phyloP scores from a whole-genome alignment of 2,113 vertebrate species.

The Rallus limicola region DNA sequence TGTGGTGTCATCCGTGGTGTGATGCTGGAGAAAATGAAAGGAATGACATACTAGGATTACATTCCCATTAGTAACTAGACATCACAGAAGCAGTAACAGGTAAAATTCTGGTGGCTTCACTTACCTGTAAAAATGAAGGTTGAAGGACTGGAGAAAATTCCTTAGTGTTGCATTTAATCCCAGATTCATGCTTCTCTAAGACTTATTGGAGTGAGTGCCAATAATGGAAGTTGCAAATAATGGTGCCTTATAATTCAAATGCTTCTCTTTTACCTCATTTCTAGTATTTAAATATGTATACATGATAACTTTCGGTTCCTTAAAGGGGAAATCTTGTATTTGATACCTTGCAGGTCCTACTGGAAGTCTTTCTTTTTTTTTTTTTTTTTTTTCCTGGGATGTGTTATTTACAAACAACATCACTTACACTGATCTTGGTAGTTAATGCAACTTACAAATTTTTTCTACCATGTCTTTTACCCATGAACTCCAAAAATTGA shows the following conservation, averaged over 20 bases:
- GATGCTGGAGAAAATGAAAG: conserved; percentile 56
- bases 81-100: neutral
- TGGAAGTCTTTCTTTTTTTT: neutral
- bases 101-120: conserved; percentile 43
- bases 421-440: neutral
- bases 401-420: neutral
- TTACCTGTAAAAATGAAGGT: conserved; percentile 44
- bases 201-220: conserved; percentile 73
- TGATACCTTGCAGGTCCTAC: conserved; percentile 25
- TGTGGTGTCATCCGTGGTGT: conserved; percentile 30
- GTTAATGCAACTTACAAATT: neutral
- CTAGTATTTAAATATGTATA: conserved; percentile 64
- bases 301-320: conserved; percentile 3
- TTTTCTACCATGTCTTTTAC: neutral
- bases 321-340: neutral
- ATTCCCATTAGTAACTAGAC: conserved; percentile 19
- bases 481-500: neutral
- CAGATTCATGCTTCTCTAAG: conserved; percentile 41
- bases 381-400: neutral
- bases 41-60: neutral
- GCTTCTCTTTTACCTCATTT: conserved; percentile 76
- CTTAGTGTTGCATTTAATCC: conserved; percentile 19
- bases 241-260: conserved; percentile 77
- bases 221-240: conserved; percentile 74
- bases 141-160: conserved; percentile 33